Conservation (phyloP, 2,113 vertebrate genomes). For the Mesoclemmys tuberculata region DNA sequence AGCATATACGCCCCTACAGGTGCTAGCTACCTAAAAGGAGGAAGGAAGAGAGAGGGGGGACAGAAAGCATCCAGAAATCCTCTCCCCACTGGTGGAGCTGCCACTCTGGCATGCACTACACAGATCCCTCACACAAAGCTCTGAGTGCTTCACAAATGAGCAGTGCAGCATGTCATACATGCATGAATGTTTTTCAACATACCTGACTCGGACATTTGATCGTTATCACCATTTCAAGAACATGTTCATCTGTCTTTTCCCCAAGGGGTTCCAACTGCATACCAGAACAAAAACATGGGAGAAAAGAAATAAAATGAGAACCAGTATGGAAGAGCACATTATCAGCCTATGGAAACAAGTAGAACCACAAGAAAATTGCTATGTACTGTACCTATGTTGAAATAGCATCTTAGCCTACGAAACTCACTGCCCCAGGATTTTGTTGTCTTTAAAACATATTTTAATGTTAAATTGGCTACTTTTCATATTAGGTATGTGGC, state of each 20-base stretch:
- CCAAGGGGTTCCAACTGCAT: constrained; percentile 79
- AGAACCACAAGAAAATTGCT: neutral
- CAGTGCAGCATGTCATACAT: neutral
- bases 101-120: neutral
- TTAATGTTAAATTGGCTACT: neutral
- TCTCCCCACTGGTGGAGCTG: neutral
- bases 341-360: neutral
- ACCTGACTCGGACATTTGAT: constrained; percentile 76
- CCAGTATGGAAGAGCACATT: neutral
- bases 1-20: rapidly evolving
- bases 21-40: neutral
- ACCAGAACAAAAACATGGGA: neutral
- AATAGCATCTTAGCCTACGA: neutral
- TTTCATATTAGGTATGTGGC: rapidly evolving
- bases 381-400: rapidly evolving
- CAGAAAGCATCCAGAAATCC: neutral
- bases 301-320: neutral
- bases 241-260: constrained; percentile 56
- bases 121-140: neutral
- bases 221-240: constrained; percentile 34
- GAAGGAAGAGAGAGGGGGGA: neutral
- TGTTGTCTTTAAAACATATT: neutral
- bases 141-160: neutral
- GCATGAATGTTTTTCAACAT: neutral
- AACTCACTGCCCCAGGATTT: neutral